phyloP scores from a whole-genome alignment of 2,888 invertebrate genomes.

The Stenodera caucasica region DNA sequence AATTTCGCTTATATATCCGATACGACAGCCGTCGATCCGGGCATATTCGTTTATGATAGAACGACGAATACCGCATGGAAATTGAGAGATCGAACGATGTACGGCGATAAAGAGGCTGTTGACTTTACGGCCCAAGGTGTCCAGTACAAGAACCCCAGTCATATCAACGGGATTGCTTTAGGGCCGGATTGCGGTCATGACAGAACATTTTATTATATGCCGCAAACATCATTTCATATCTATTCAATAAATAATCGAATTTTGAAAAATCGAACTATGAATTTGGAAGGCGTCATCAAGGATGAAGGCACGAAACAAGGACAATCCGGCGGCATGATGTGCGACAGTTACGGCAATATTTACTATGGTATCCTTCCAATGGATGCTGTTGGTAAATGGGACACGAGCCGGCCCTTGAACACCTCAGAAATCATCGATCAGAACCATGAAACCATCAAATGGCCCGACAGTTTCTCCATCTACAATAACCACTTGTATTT shows the following conservation, averaged over 20 bases:
- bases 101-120: constrained; percentile 60
- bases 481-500: constrained; percentile 66
- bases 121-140: constrained; percentile 63
- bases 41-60: constrained; percentile 68
- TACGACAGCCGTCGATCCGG: constrained; percentile 65
- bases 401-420: constrained; percentile 55
- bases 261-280: constrained; percentile 57
- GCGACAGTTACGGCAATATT: constrained; percentile 66
- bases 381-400: constrained; percentile 71
- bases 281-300: constrained; percentile 54
- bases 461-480: constrained; percentile 69
- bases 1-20: constrained; percentile 70
- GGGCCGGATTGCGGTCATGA: constrained; percentile 24
- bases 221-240: constrained; percentile 65
- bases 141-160: constrained; percentile 51
- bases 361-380: constrained; percentile 69
- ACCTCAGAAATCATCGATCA: constrained; percentile 59
- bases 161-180: constrained; percentile 69
- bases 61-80: constrained; percentile 67
- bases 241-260: constrained; percentile 64
- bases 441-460: constrained; percentile 67
- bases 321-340: constrained; percentile 71
- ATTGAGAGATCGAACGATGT: constrained; percentile 65
- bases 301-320: constrained; percentile 65
- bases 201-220: constrained; percentile 63